Evolutionary conservation across 1,140 invertebrate species (phyloP).

Genomic region (Drosophila mojavensis): DNA sequence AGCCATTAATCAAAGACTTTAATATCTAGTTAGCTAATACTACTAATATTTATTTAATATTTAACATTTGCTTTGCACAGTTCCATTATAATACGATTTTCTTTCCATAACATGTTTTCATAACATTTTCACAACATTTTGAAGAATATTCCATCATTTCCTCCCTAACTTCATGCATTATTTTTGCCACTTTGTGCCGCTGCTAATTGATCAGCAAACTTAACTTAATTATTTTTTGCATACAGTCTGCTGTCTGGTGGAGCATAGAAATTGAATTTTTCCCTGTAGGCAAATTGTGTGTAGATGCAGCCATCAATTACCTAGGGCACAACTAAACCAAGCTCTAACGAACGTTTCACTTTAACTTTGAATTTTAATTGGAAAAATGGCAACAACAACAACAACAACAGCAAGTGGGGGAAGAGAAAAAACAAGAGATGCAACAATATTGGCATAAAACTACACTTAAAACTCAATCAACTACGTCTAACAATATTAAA

Average conservation of each 20-base stretch:
- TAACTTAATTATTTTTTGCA: slow-evolving; percentile 30
- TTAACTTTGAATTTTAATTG: slow-evolving; percentile 65
- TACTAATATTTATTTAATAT: no score
- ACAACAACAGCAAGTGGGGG: neutral
- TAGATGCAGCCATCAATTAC: slow-evolving; percentile 10
- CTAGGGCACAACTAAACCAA: slow-evolving; percentile 14
- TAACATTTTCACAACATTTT: no score
- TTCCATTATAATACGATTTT: no score
- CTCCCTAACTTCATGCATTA: no score
- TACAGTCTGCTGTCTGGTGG: neutral
- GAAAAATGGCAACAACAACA: slow-evolving; percentile 18
- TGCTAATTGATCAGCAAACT: neutral
- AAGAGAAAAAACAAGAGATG: slow-evolving; percentile 20
- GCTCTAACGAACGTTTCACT: slow-evolving; percentile 26
- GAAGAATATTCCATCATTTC: no score
- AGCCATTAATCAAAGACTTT: no score
- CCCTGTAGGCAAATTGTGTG: slow-evolving; percentile 1
- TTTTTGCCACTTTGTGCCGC: no score
- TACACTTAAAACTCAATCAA: slow-evolving; percentile 82
- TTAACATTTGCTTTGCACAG: no score
- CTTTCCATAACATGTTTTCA: neutral
- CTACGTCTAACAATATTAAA: slow-evolving; percentile 79
- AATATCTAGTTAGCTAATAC: no score
- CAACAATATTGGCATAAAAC: slow-evolving; percentile 63
- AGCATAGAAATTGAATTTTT: slow-evolving; percentile 31